Evolutionary conservation across 2,888 invertebrate genomes (phyloP).

Genomic region (Chorisops tibialis): DNA sequence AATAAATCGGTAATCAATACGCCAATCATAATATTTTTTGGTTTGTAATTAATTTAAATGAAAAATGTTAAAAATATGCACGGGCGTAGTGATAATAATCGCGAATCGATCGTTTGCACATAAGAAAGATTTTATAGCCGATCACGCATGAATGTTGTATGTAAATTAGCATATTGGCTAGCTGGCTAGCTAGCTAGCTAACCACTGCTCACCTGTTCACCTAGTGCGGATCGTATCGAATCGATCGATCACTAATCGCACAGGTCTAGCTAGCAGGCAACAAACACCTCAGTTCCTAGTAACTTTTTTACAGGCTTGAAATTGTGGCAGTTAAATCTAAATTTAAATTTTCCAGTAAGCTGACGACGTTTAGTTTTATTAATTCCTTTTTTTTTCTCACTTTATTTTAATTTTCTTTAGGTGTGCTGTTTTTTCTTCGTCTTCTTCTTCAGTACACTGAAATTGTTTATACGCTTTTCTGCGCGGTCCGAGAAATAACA

Average conservation of each 20-base stretch:
- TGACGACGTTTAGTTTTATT: conserved; percentile 9
- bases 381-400: background rate
- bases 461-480: background rate
- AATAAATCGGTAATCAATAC: too few relatives aligned
- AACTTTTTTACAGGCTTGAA: background rate
- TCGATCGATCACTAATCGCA: background rate
- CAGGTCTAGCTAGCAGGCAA: background rate
- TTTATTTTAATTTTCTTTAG: background rate
- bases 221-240: background rate
- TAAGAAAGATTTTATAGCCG: background rate
- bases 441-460: background rate
- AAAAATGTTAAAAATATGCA: too few relatives aligned
- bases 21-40: too few relatives aligned
- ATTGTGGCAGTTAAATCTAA: conserved; percentile 12
- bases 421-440: background rate
- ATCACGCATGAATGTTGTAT: conserved; percentile 6
- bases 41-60: too few relatives aligned
- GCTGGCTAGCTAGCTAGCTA: conserved; percentile 7
- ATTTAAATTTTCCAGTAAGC: conserved; percentile 21
- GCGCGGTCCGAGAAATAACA: background rate
- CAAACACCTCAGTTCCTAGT: background rate
- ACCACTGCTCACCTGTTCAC: conserved; percentile 11
- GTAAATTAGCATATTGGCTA: conserved; percentile 12
- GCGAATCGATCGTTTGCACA: too few relatives aligned
- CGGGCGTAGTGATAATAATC: too few relatives aligned